These are phyloP conservation scores for Mola mola DNA, from an alignment of 2,113 vertebrate genomes.

Conservation along the genomic window DNA sequence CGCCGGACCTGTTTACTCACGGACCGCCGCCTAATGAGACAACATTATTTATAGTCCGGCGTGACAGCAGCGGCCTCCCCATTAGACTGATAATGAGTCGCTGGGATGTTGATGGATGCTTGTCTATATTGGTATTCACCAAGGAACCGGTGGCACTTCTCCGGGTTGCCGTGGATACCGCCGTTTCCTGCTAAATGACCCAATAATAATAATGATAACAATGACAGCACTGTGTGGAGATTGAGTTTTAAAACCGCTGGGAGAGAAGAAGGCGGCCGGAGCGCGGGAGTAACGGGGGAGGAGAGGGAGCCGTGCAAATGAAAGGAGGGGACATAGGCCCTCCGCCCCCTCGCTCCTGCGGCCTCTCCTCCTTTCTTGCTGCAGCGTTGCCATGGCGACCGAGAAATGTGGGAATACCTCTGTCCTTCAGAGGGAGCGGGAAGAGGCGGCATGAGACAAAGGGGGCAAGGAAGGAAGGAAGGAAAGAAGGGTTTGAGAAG, in stretches of 20 bases:
- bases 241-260: constrained; percentile 63
- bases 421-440: constrained; percentile 82
- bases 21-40: constrained; percentile 61
- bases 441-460: constrained; percentile 25
- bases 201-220: constrained; percentile 76
- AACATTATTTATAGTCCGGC: constrained; percentile 74
- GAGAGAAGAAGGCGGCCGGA: constrained; percentile 37
- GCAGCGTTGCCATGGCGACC: constrained; percentile 83
- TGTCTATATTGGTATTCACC: constrained; percentile 78
- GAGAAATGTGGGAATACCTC: constrained; percentile 85
- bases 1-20: constrained; percentile 25
- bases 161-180: constrained; percentile 75
- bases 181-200: constrained; percentile 74
- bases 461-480: constrained; percentile 6
- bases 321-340: too few species aligned
- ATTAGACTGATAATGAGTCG: constrained; percentile 76
- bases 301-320: too few species aligned
- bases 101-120: constrained; percentile 77
- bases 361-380: constrained; percentile 78
- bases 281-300: constrained; percentile 25
- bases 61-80: constrained; percentile 63
- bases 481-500: neutral
- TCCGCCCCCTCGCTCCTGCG: constrained; percentile 50
- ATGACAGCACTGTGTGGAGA: constrained; percentile 62
- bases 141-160: constrained; percentile 69